These are phyloP conservation scores for Drosophila varians DNA, from an alignment of 1,140 invertebrate genomes.

Conservation along the genomic window DNA sequence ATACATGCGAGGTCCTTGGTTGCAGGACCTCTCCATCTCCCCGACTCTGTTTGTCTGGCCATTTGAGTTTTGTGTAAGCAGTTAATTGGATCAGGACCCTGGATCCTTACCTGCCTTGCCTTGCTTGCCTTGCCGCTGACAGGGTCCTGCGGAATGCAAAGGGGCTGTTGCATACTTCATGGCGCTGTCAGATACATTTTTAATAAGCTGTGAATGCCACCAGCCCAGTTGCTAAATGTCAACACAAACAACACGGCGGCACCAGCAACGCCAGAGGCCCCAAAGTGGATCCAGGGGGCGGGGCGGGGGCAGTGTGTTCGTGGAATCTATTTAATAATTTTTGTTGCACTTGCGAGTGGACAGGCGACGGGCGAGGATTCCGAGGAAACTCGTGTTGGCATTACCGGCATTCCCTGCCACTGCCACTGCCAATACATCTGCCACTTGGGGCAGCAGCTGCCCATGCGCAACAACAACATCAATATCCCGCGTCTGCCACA, in stretches of 20 bases:
- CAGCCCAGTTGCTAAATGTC: constrained; percentile 51
- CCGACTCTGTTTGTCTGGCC: constrained; percentile 62
- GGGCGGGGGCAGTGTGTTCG: constrained; percentile 21
- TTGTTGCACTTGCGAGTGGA: constrained; percentile 64
- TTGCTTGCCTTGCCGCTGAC: neutral
- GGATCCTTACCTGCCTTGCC: neutral
- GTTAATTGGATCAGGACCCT: constrained; percentile 79
- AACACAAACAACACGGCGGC: constrained; percentile 27
- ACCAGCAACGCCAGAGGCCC: constrained; percentile 9
- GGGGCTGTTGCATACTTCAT: constrained; percentile 68
- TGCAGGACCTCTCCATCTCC: constrained; percentile 2
- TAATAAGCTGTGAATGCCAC: constrained; percentile 65
- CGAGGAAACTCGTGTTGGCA: constrained; percentile 21
- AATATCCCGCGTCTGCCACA: constrained; percentile 48
- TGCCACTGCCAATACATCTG: constrained; percentile 34
- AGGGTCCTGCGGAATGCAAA: constrained; percentile 15
- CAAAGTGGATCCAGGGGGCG: neutral
- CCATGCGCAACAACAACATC: constrained; percentile 73
- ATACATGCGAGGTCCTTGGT: constrained; percentile 40
- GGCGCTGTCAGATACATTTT: constrained; percentile 69
- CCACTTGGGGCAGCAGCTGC: constrained; percentile 40
- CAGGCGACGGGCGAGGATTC: constrained; percentile 28
- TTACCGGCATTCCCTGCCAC: constrained; percentile 42
- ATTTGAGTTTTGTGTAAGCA: constrained; percentile 82
- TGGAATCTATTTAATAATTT: constrained; percentile 74